Conservation (phyloP, 2,888 invertebrate genomes). For the Rhingia rostrata region DNA sequence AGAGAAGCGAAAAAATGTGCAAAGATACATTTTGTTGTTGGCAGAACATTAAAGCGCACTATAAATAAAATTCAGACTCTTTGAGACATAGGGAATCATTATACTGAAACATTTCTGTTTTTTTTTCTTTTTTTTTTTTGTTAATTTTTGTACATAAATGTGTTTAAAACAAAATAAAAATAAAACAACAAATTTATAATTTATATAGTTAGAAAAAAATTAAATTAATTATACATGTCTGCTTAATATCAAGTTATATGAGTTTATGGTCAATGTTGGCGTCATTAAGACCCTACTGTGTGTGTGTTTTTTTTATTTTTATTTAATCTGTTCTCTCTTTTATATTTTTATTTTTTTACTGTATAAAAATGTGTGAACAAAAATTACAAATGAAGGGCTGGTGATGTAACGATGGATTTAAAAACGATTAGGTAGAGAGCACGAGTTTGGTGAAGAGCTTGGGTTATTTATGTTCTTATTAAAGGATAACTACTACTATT, state of each 20-base stretch:
- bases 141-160: slow-evolving; percentile 4
- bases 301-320: not conserved
- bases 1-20: not conserved
- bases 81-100: not conserved
- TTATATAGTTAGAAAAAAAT: not conserved
- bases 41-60: slow-evolving; percentile 15
- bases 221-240: not conserved
- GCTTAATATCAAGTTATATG: slow-evolving; percentile 8
- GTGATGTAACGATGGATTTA: no score
- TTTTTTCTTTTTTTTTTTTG: not conserved
- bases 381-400: not conserved
- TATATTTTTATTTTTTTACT: slow-evolving; percentile 1
- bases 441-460: no score
- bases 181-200: slow-evolving; percentile 9
- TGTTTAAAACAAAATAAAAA: not conserved
- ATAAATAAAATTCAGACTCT: not conserved
- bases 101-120: not conserved
- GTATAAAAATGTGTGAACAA: not conserved
- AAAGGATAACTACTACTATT: no score
- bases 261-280: slow-evolving; percentile 5
- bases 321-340: slow-evolving; percentile 18
- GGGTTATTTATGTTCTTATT: no score
- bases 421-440: no score
- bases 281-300: not conserved
- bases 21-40: not conserved